phyloP scores from a whole-genome alignment of 2,113 vertebrate genomes.

The Mirza zaza region DNA sequence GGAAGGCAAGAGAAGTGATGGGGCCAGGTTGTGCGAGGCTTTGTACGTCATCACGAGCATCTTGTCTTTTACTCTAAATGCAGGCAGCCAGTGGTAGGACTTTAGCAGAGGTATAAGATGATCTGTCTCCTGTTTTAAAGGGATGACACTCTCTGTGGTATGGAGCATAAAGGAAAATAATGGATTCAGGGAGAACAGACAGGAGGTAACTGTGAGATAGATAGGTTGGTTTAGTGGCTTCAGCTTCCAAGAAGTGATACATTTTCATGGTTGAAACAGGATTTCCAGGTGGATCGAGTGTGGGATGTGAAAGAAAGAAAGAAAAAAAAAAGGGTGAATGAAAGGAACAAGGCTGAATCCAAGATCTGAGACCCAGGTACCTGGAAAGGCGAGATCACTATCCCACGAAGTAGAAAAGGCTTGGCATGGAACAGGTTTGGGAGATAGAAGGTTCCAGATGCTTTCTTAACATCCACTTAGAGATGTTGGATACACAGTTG shows the following conservation, averaged over 20 bases:
- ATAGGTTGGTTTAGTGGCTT: not conserved
- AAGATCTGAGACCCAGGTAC: not conserved
- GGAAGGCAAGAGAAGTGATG: not conserved
- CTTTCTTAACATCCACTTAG: not conserved
- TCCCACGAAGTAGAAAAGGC: not conserved
- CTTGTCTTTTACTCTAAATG: not conserved
- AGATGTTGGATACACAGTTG: not conserved
- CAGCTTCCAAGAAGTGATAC: not conserved
- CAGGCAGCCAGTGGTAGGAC: not conserved
- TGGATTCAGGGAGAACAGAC: not conserved
- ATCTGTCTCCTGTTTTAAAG: not conserved
- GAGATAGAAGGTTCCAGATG: not conserved
- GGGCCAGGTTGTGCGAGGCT: no score
- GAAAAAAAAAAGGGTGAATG: not conserved
- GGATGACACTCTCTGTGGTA: not conserved
- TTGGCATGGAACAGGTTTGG: not conserved
- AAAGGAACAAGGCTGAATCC: not conserved
- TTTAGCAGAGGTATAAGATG: not conserved
- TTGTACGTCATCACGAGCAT: not conserved
- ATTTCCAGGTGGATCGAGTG: not conserved
- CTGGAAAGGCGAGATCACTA: not conserved
- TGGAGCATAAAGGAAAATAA: not conserved
- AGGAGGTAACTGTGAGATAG: not conserved
- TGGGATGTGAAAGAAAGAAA: not conserved
- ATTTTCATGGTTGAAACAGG: not conserved